Evolutionary conservation across 2,888 invertebrate genomes (phyloP), one percentile per base, ranked within the genome.

Genomic region (Drosophila limbata): DNA sequence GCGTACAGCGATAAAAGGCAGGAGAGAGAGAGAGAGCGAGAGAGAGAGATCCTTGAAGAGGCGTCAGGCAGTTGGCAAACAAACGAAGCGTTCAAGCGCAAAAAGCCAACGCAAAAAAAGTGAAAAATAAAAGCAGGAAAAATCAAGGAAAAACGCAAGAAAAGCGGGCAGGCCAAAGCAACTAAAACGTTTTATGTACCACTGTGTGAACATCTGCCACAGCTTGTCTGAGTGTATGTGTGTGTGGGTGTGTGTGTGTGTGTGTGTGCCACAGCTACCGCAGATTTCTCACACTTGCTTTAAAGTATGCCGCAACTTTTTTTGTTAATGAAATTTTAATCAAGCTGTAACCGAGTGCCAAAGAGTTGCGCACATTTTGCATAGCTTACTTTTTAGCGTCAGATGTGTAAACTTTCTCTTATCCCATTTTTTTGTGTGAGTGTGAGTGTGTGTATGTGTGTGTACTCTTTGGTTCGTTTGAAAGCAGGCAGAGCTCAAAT

Each of bases 31-130:
- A 61, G 80, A 44, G n/a, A 52, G 51, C 40, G 55, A 25, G 50
- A 44, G 55, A 31, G 50, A 31, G 45, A 61, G 80, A 44, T 63
- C 48, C 77, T 71, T 69, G 68, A 68, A 71, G 68, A 64, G 59
- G 71, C 81, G 79, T 72, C 79, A 77, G 81, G 79, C 81, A 79
- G 83, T 81, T 83, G 81, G 89, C 83, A 88, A 87, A 82, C 85
- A 89, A 89, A 78, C 84, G 88, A 88, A 89, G 89, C 88, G 88
- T 84, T 88, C 89, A 85, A 82, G 84, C 88, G 79, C 73, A 82
- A 78, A 84, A 88, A 84, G 80, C 80, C 77, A 84, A 77, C 57
- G 57, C 64, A 64, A 53, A 72, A 51, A 64, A 53, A 17, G 31
- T 45, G 39, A n/a, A 35, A 31, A 50, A 57, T 57, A 42, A 60